Percentiles rank a stretch among this genome's conserved stretches.
Evolutionary conservation across 2,113 vertebrate genomes (phyloP).

Genomic region (Melozone crissalis): DNA sequence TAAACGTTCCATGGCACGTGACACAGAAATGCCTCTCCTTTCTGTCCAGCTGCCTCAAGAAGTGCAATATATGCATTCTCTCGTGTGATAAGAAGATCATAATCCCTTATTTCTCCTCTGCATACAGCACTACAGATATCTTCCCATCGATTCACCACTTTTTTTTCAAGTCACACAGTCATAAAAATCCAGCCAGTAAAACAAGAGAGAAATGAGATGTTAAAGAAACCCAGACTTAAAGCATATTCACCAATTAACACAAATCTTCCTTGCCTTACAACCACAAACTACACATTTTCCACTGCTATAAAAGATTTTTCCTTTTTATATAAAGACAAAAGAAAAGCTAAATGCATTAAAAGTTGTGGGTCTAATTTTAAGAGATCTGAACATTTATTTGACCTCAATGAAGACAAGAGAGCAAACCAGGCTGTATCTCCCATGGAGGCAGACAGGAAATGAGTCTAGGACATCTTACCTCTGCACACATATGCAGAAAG

Average conservation of each 20-base stretch:
- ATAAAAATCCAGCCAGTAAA: background rate
- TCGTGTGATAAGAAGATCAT: background rate
- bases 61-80: fast-evolving
- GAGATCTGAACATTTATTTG: background rate
- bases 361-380: background rate
- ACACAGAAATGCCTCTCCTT: background rate
- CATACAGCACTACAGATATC: background rate
- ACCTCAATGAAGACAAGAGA: background rate
- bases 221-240: background rate
- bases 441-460: background rate
- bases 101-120: background rate
- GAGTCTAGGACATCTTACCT: background rate
- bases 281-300: background rate
- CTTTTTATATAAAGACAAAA: background rate
- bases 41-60: background rate
- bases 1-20: fast-evolving
- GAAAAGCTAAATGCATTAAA: background rate
- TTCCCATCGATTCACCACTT: background rate
- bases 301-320: background rate
- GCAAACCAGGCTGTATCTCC: background rate
- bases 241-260: background rate
- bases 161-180: background rate
- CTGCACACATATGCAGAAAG: background rate
- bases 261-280: background rate
- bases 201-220: background rate